Conservation (phyloP, 1,140 invertebrate genomes). For the Dendrolimus punctatus region DNA sequence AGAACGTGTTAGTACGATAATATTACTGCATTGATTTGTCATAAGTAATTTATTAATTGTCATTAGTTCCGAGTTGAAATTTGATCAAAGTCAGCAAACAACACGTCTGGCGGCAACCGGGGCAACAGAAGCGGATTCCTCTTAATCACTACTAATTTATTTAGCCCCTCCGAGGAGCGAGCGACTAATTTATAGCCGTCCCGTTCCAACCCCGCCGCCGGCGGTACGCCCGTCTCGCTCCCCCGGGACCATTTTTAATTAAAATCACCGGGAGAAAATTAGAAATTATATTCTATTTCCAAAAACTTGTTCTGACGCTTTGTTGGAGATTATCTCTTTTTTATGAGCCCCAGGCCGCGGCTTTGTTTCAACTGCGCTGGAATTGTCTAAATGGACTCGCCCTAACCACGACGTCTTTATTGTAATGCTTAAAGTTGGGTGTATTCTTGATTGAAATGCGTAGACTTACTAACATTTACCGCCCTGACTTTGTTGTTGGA, state of each 20-base stretch:
- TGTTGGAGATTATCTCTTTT: conserved; percentile 68
- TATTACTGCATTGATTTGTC: no score
- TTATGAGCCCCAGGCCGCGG: conserved; percentile 64
- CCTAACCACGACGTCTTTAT: no score
- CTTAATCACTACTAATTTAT: conserved; percentile 72
- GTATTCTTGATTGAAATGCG: no score
- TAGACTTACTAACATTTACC: no score
- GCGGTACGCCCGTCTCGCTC: conserved; percentile 40
- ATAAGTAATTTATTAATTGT: not conserved
- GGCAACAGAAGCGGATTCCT: conserved; percentile 56
- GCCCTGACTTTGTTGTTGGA: no score
- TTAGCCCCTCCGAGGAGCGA: conserved; percentile 57
- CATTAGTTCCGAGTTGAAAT: not conserved
- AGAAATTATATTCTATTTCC: conserved; percentile 73
- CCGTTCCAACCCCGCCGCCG: conserved; percentile 42
- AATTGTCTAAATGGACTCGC: conserved; percentile 59
- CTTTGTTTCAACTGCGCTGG: conserved; percentile 58
- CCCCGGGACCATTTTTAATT: conserved; percentile 68
- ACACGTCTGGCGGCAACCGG: conserved; percentile 1
- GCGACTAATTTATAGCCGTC: conserved; percentile 58
- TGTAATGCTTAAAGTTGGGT: no score
- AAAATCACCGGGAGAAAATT: conserved; percentile 69
- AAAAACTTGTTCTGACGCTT: conserved; percentile 68
- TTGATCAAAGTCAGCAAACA: no score
- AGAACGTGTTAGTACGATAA: no score